Evolutionary conservation across 2,797 vertebrate species (phyloP).

Genomic region (Zenarchopterus dispar): DNA sequence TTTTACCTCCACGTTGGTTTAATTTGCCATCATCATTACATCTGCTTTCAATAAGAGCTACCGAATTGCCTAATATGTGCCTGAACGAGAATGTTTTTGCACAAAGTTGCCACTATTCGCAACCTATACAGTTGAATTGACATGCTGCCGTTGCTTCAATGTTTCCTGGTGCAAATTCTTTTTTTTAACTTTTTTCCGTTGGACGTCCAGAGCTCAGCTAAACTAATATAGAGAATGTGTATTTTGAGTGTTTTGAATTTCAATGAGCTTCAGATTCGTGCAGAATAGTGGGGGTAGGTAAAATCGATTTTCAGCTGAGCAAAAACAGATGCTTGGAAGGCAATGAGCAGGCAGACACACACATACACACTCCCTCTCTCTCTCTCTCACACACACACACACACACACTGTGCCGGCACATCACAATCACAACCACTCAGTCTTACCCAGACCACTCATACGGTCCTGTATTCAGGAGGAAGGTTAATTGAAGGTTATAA

Average conservation of each 20-base stretch:
- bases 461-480: conserved; percentile 67
- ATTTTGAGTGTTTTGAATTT: conserved; percentile 70
- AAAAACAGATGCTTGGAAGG: conserved; percentile 67
- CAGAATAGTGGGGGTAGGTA: conserved; percentile 40
- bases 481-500: conserved; percentile 83
- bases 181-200: conserved; percentile 6
- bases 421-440: conserved; percentile 58
- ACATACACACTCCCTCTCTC: conserved; percentile 21
- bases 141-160: conserved; percentile 6
- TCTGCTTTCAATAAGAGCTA: neutral
- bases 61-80: neutral
- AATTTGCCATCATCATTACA: neutral
- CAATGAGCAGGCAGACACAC: conserved; percentile 17
- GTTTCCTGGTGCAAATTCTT: conserved; percentile 5
- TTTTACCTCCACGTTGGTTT: neutral
- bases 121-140: conserved; percentile 1
- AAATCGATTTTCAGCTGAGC: conserved; percentile 73
- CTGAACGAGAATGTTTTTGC: neutral
- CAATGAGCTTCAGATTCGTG: conserved; percentile 59
- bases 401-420: conserved; percentile 35
- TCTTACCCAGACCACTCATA: conserved; percentile 51
- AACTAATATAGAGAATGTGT: conserved; percentile 69
- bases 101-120: neutral
- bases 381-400: conserved; percentile 13
- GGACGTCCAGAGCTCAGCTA: conserved; percentile 42